Evolutionary conservation across 1,140 invertebrate species (phyloP).

Genomic region (Belonocnema kinseyi): DNA sequence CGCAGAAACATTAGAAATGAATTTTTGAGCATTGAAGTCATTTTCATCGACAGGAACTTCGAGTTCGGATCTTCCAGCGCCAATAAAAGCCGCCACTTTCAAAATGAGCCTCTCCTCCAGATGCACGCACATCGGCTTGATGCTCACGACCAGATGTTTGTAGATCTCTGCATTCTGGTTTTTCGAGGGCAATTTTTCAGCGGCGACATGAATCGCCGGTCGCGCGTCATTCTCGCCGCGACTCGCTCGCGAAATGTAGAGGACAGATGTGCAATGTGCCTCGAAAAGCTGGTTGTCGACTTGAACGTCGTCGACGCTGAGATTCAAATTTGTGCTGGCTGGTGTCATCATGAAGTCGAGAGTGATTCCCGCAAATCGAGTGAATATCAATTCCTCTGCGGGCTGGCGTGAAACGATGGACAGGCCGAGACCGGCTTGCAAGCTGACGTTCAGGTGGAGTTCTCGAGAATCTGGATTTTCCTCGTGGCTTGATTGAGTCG

Average conservation of each 20-base stretch:
- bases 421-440: constrained; percentile 86
- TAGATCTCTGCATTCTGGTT: constrained; percentile 84
- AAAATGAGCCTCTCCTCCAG: constrained; percentile 93
- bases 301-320: constrained; percentile 88
- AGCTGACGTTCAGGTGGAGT: constrained; percentile 79
- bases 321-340: constrained; percentile 80
- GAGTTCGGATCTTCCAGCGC: constrained; percentile 69
- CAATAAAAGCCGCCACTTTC: constrained; percentile 86
- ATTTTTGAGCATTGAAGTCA: constrained; percentile 85
- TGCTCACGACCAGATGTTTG: constrained; percentile 86
- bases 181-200: constrained; percentile 82
- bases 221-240: constrained; percentile 71
- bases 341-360: constrained; percentile 80
- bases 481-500: constrained; percentile 65
- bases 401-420: constrained; percentile 88
- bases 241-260: constrained; percentile 81
- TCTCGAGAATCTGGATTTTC: constrained; percentile 67
- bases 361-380: constrained; percentile 84
- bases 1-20: constrained; percentile 87
- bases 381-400: constrained; percentile 92
- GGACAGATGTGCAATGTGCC: constrained; percentile 87
- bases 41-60: constrained; percentile 80
- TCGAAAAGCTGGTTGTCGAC: constrained; percentile 94
- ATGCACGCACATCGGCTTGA: constrained; percentile 90
- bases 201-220: constrained; percentile 81